Percentiles rank a stretch among this genome's conserved stretches.
Conservation (phyloP, 2,888 invertebrate species). For the Tachina fera region DNA sequence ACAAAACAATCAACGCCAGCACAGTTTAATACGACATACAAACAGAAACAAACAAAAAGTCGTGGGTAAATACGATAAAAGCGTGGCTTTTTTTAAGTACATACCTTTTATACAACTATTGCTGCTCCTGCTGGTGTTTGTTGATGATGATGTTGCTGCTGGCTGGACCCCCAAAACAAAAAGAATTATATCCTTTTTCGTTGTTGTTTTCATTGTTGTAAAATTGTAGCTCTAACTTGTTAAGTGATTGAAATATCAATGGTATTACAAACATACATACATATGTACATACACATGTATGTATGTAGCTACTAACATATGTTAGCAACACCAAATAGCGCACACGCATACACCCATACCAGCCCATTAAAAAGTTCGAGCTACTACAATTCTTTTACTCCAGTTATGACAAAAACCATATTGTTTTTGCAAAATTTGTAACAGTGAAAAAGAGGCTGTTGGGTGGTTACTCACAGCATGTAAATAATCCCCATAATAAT, state of each 20-base stretch:
- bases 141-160: constrained; percentile 30
- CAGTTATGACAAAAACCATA: constrained; percentile 25
- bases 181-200: constrained; percentile 20
- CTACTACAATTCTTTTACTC: background rate
- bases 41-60: constrained; percentile 36
- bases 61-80: constrained; percentile 66
- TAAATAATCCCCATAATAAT: constrained; percentile 60
- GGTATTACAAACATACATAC: constrained; percentile 58
- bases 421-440: constrained; percentile 53
- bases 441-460: background rate
- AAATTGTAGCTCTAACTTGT: constrained; percentile 57
- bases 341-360: background rate
- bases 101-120: constrained; percentile 28
- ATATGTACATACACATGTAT: background rate
- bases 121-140: background rate
- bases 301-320: too few species aligned
- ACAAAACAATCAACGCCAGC: constrained; percentile 69
- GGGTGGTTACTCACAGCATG: constrained; percentile 25
- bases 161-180: constrained; percentile 5
- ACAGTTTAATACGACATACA: constrained; percentile 46
- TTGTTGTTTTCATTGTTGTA: constrained; percentile 29
- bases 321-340: background rate
- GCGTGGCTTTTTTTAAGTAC: constrained; percentile 63
- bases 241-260: constrained; percentile 71
- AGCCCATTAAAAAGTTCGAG: background rate